These are phyloP conservation scores for Choloepus hoffmanni DNA, from an alignment of 2,113 vertebrate genomes.

Conservation along the genomic window DNA sequence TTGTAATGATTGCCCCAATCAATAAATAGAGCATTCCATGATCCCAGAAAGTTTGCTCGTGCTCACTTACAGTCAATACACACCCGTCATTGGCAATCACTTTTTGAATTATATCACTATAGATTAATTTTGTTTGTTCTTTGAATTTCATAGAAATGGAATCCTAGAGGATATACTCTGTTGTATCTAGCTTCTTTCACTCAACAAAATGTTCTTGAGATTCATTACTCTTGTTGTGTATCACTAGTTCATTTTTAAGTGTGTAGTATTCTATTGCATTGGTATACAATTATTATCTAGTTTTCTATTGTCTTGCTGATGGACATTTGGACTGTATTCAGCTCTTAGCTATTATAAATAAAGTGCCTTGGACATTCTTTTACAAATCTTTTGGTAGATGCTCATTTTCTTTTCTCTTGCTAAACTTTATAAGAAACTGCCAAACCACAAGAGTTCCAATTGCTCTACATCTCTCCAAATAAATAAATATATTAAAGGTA, in stretches of 20 bases:
- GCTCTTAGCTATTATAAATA: neutral
- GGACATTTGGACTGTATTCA: neutral
- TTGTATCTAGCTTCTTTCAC: neutral
- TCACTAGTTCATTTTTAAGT: neutral
- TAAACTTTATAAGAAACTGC: too few relatives aligned
- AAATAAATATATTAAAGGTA: too few relatives aligned
- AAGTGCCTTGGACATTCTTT: neutral
- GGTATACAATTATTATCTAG: neutral
- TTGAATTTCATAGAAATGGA: neutral
- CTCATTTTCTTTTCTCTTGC: neutral
- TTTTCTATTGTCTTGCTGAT: neutral
- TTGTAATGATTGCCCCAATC: neutral
- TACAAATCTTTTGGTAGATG: neutral
- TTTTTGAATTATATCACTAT: neutral
- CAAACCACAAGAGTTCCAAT: too few relatives aligned
- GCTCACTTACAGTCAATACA: neutral
- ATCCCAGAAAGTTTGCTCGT: neutral
- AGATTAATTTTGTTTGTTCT: neutral
- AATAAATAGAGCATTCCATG: neutral
- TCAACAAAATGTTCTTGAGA: neutral
- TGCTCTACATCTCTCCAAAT: too few relatives aligned
- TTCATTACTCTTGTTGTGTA: neutral
- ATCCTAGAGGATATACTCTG: neutral
- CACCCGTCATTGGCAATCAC: neutral
- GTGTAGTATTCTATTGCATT: neutral